Conservation (phyloP, 2,113 vertebrate species). For the Oryzias celebensis region DNA sequence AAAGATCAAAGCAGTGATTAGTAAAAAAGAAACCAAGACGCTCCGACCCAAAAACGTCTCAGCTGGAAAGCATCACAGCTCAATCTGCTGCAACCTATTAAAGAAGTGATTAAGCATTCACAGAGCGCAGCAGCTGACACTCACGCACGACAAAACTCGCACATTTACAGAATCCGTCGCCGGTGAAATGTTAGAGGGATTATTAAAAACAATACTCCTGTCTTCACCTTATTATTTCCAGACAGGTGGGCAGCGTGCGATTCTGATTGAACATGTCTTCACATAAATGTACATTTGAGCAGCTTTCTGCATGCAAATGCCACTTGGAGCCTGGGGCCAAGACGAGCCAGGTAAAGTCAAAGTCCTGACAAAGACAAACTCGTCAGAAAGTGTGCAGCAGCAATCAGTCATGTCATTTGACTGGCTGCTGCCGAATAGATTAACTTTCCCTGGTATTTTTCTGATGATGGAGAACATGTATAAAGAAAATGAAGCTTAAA, state of each 20-base stretch:
- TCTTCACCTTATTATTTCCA: slow-evolving; percentile 13
- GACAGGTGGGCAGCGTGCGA: not conserved
- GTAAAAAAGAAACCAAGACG: slow-evolving; percentile 22
- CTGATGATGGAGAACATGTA: no score
- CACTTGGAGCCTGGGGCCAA: no score
- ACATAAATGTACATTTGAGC: no score
- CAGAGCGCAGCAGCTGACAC: slow-evolving; percentile 10
- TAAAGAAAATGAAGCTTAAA: no score
- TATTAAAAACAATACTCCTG: slow-evolving; percentile 17
- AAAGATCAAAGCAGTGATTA: slow-evolving; percentile 69
- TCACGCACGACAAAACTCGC: slow-evolving; percentile 27
- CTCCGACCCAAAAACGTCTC: slow-evolving; percentile 69
- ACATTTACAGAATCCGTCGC: slow-evolving; percentile 20
- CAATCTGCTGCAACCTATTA: slow-evolving; percentile 60
- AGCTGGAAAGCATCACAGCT: slow-evolving; percentile 54
- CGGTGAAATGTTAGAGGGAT: slow-evolving; percentile 20
- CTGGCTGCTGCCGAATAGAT: no score
- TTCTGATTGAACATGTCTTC: not conserved
- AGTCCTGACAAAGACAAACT: no score
- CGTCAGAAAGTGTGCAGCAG: no score
- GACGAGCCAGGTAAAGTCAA: no score
- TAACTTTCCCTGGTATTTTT: no score
- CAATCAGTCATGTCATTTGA: no score
- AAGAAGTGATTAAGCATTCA: slow-evolving; percentile 44
- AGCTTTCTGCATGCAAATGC: no score